Conservation (phyloP, 2,113 vertebrate species). For the Rhagologus leucostigma region DNA sequence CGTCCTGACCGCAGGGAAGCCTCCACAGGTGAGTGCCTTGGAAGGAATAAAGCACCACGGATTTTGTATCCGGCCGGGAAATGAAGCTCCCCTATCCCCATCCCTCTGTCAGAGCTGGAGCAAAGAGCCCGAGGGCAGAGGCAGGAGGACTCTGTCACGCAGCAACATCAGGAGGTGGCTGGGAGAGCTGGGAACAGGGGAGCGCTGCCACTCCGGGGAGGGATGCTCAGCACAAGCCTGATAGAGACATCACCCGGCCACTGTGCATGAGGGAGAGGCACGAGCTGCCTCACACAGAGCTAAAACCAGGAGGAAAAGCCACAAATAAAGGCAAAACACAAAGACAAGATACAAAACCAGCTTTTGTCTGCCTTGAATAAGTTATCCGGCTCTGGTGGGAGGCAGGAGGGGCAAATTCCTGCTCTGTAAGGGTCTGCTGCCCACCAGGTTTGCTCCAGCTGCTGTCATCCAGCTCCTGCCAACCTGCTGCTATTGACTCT, state of each 20-base stretch:
- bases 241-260: neutral
- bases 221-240: neutral
- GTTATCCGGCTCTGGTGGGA: rapidly evolving
- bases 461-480: neutral
- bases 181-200: neutral
- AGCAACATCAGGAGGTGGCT: neutral
- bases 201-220: neutral
- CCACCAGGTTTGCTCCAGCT: neutral
- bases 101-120: neutral
- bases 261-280: neutral
- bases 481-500: neutral
- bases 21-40: neutral
- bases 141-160: neutral
- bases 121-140: neutral
- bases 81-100: neutral
- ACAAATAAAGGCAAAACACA: neutral
- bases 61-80: rapidly evolving
- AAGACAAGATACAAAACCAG: neutral
- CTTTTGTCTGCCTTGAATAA: neutral
- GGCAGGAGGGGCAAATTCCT: neutral
- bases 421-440: neutral
- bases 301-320: neutral
- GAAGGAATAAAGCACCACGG: neutral
- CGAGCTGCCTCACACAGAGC: neutral
- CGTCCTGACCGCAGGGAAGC: rapidly evolving